Percentiles rank a stretch among this genome's conserved stretches.
Conservation (phyloP, 2,113 vertebrate genomes). For the Coptodon bakossiorum region DNA sequence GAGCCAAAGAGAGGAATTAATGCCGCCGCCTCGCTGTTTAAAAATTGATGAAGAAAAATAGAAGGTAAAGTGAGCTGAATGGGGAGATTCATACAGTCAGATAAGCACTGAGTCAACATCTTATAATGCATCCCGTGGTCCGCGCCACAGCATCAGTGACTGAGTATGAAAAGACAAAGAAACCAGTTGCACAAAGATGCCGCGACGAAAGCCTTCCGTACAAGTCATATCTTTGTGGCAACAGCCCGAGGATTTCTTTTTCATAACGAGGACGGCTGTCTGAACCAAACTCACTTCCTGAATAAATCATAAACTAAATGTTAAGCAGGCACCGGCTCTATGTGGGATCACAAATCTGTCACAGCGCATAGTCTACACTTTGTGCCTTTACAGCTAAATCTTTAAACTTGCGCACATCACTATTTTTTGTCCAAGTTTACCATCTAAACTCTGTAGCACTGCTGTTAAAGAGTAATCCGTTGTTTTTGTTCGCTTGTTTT, state of each 20-base stretch:
- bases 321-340: not conserved
- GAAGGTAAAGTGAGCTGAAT: not conserved
- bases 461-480: not conserved
- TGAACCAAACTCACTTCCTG: not conserved
- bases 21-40: not conserved
- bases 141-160: not conserved
- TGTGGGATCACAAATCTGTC: not conserved
- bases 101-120: not conserved
- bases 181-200: conserved; percentile 58
- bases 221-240: not conserved
- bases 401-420: not conserved
- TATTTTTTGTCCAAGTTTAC: not conserved
- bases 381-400: not conserved
- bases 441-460: not conserved
- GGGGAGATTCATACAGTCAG: not conserved
- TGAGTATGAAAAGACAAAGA: conserved; percentile 40
- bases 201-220: not conserved
- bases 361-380: not conserved
- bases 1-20: not conserved
- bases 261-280: not conserved
- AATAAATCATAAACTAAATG: not conserved
- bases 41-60: not conserved
- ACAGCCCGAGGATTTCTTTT: not conserved
- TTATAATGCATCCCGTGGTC: not conserved
- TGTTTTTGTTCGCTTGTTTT: not conserved